Evolutionary conservation across 2,797 vertebrate species (phyloP), one percentile per base, ranked within the genome.

Genomic region (Oreochromis mossambicus): DNA sequence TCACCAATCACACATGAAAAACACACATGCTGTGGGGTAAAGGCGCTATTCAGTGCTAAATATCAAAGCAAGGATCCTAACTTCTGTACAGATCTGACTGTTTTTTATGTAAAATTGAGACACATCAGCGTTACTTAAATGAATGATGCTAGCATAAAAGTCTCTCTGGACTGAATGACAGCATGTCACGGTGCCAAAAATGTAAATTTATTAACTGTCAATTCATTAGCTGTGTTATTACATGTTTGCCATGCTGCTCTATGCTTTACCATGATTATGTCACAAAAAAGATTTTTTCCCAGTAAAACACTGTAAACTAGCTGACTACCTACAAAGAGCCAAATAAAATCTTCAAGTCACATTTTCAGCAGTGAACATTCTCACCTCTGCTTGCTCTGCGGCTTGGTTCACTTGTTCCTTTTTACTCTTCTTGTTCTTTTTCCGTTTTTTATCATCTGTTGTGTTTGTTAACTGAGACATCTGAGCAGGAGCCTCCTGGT

Each of bases 401-500:
- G 12, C 46, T 84, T 75, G 36, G 63, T 89, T 29, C 51, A 11
- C 32, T 83, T 70, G 32, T 56, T 90, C 91, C 87, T 91, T 92
- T 79, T 90, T 92, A n/a, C 7, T 54, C 50, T 93, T 93, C 81
- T 90, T 95, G 17, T 82, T 21, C 58, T 92, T 94, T 80, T 83
- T 91, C 38, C 46, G 32, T 48, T 83, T 88, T 88, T 82, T 76
- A 56, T 46, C 56, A 11, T 51, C 56, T 51, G 34, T 8, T 79
- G 61, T 32, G 10, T 70, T 26, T 8, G 29, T 78, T 52, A 10
- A 76, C 1, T 76, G 6, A 46, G 90, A 55, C 78, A 87, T 83
- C 78, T 89, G 55, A 21, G 41, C 73, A 4, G 82, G 58, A 51
- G 36, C 56, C 61, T 93, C 87, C 92, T 94, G 84, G 5, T 41